Percentiles rank a stretch among this genome's conserved stretches.
phyloP scores from a whole-genome alignment of 2,113 vertebrate species.

The Fulica atra region DNA sequence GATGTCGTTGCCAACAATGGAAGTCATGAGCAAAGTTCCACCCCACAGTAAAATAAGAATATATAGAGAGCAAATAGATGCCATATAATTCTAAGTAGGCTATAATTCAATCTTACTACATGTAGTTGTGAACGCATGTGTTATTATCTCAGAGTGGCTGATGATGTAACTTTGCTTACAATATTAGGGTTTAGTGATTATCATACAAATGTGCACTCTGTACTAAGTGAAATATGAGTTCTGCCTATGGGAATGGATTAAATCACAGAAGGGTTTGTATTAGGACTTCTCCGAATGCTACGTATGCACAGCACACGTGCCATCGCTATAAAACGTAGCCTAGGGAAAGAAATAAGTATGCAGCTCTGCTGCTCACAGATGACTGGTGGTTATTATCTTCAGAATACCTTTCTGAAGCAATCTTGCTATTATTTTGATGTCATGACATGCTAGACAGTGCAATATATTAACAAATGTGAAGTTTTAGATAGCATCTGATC shows the following conservation, averaged over 20 bases:
- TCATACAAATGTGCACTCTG: not conserved
- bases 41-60: not conserved
- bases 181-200: not conserved
- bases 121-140: not conserved
- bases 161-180: not conserved
- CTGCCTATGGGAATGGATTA: not conserved
- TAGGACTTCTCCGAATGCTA: not conserved
- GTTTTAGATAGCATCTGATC: not conserved
- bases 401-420: not conserved
- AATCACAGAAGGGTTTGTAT: not conserved
- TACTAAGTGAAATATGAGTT: not conserved
- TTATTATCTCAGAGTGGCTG: not conserved
- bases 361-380: not conserved
- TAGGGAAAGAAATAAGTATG: not conserved
- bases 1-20: not conserved
- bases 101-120: not conserved
- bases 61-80: not conserved
- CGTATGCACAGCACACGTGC: not conserved
- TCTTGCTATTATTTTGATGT: not conserved
- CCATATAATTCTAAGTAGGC: not conserved
- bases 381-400: not conserved
- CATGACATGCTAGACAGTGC: not conserved
- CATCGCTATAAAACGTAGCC: not conserved
- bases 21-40: not conserved
- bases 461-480: not conserved